phyloP scores from a whole-genome alignment of 2,888 invertebrate genomes.

The Danaus chrysippus region DNA sequence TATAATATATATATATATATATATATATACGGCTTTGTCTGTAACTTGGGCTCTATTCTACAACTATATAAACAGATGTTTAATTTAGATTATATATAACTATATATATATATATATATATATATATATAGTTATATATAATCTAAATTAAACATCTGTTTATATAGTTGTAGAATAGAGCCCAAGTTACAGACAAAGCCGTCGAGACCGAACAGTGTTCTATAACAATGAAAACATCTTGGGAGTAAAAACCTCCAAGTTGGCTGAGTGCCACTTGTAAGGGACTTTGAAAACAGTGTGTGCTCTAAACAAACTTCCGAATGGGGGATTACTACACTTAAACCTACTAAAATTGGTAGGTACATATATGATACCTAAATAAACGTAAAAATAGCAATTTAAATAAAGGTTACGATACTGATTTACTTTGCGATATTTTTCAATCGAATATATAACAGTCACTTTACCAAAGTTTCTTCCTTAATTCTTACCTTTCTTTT shows the following conservation, averaged over 20 bases:
- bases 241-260: conserved; percentile 41
- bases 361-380: no score
- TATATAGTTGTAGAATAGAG: conserved; percentile 9
- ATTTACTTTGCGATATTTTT: no score
- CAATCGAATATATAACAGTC: no score
- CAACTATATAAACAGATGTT: not conserved
- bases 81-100: no score
- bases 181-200: conserved; percentile 2
- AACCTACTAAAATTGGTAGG: not conserved
- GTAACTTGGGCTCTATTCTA: conserved; percentile 9
- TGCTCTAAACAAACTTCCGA: conserved; percentile 38
- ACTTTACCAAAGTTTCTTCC: no score
- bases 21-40: conserved; percentile 4
- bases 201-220: conserved; percentile 3
- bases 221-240: conserved; percentile 15
- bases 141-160: not conserved
- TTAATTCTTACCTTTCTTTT: no score
- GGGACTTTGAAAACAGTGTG: conserved; percentile 45
- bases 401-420: no score
- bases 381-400: no score
- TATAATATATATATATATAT: no score
- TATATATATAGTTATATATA: no score
- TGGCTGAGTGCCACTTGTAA: conserved; percentile 45
- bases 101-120: no score
- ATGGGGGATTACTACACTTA: conserved; percentile 12